phyloP scores from a whole-genome alignment of 2,113 vertebrate species.

The Peromyscus maniculatus region DNA sequence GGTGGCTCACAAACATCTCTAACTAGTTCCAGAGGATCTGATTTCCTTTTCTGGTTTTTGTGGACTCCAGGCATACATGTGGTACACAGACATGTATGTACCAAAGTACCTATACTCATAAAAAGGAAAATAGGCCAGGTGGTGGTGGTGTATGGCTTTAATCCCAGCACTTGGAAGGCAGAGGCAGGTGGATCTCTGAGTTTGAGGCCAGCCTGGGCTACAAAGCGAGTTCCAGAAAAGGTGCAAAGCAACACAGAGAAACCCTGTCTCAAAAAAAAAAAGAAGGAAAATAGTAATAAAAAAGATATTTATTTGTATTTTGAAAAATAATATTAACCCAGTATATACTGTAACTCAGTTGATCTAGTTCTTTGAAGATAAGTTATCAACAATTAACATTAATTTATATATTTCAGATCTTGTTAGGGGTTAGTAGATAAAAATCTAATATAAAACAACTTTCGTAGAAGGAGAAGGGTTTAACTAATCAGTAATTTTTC shows the following conservation, averaged over 20 bases:
- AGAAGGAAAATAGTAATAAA: neutral
- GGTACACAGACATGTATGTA: too few relatives aligned
- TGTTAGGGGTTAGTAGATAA: neutral
- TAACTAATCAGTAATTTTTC: neutral
- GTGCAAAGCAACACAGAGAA: too few relatives aligned
- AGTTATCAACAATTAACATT: neutral
- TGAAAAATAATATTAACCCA: conserved; percentile 37
- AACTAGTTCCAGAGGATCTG: neutral
- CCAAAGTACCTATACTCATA: too few relatives aligned
- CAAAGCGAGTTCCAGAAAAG: too few relatives aligned
- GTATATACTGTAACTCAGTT: neutral
- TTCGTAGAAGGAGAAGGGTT: neutral
- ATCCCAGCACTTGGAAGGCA: too few relatives aligned
- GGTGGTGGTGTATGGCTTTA: too few relatives aligned
- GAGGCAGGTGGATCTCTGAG: too few relatives aligned
- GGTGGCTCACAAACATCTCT: neutral
- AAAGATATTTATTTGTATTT: neutral
- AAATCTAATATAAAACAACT: conserved; percentile 20
- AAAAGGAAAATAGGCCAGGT: neutral
- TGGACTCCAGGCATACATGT: neutral
- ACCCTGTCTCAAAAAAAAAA: too few relatives aligned
- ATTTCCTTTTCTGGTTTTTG: neutral
- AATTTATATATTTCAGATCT: conserved; percentile 6
- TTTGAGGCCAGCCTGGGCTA: too few relatives aligned
- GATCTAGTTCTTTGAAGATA: conserved; percentile 31